Conservation (phyloP, 2,888 invertebrate genomes). For the Drosophila mercatorum region DNA sequence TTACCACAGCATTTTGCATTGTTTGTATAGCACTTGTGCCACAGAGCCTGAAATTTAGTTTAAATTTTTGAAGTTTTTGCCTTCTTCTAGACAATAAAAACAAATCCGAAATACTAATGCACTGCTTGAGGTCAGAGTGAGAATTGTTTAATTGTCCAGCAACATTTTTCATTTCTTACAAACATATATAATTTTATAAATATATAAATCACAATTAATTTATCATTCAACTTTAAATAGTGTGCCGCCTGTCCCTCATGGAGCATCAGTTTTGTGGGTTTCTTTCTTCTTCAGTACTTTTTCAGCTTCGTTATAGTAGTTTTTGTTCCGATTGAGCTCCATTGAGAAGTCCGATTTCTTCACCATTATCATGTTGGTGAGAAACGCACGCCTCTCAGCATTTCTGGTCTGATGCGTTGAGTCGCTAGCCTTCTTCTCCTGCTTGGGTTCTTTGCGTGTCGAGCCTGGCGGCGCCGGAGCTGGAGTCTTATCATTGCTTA, state of each 20-base stretch:
- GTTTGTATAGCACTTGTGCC: conserved; percentile 56
- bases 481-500: conserved; percentile 15
- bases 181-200: background rate
- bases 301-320: conserved; percentile 24
- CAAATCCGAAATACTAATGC: background rate
- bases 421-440: background rate
- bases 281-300: background rate
- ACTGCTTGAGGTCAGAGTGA: background rate
- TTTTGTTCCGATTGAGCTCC: conserved; percentile 44
- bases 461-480: background rate
- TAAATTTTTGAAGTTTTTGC: background rate
- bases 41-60: background rate
- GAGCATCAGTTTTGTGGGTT: background rate
- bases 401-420: background rate
- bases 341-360: conserved; percentile 53
- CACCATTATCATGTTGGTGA: conserved; percentile 43
- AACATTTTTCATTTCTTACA: background rate
- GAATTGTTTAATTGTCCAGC: background rate
- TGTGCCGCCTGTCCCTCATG: background rate
- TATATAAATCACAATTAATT: background rate
- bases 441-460: background rate
- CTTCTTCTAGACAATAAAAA: background rate
- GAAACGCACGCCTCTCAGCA: conserved; percentile 20
- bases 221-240: too few species aligned
- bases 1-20: conserved; percentile 69